phyloP scores from a whole-genome alignment of 2,113 vertebrate genomes.

The Eretmodus cyanostictus region DNA sequence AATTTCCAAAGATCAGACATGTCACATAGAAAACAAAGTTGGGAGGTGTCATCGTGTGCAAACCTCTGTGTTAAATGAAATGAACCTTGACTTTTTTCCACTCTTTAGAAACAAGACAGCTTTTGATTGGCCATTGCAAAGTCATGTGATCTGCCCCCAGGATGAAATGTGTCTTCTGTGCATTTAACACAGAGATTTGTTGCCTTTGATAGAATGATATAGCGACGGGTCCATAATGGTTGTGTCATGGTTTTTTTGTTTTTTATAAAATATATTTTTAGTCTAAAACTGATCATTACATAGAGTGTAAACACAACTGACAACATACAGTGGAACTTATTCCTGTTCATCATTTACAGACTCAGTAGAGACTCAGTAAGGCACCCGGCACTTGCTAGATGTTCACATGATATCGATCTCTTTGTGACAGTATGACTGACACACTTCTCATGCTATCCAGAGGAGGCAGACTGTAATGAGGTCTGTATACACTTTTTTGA shows the following conservation, averaged over 20 bases:
- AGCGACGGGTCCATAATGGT: background rate
- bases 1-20: background rate
- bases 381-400: accelerated
- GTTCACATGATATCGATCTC: background rate
- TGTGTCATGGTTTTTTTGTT: accelerated
- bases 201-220: accelerated
- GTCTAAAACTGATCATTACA: accelerated
- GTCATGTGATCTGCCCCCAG: accelerated
- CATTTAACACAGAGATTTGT: accelerated
- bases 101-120: accelerated
- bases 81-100: background rate
- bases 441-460: background rate
- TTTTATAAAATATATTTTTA: background rate
- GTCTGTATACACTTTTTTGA: background rate
- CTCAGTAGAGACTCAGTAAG: accelerated
- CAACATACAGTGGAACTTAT: accelerated
- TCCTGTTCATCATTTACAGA: background rate
- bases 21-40: background rate
- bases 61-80: background rate
- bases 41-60: background rate
- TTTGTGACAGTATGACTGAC: background rate
- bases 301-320: accelerated
- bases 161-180: background rate
- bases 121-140: background rate
- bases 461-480: background rate